Evolutionary conservation across 2,888 invertebrate species (phyloP).

Genomic region (Parnassius glacialis): DNA sequence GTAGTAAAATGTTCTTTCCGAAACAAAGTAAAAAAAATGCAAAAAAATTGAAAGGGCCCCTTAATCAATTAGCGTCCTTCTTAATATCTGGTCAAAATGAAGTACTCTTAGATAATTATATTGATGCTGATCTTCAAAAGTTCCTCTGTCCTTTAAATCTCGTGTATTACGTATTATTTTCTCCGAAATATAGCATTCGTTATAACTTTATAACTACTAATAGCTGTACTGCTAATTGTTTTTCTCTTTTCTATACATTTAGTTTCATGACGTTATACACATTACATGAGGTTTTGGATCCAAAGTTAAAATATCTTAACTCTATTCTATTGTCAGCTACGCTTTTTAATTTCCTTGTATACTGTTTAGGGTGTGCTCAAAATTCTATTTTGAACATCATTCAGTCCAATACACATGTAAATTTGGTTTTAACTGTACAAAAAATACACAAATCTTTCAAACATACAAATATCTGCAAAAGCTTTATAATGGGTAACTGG

Average conservation of each 20-base stretch:
- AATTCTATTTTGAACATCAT: neutral
- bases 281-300: neutral
- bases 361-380: neutral
- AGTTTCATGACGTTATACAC: neutral
- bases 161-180: neutral
- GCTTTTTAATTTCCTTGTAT: neutral
- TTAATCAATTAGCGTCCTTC: too few relatives aligned
- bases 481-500: neutral
- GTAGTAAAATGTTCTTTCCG: too few relatives aligned
- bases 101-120: slow-evolving; percentile 5
- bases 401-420: slow-evolving; percentile 1
- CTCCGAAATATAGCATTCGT: slow-evolving; percentile 10
- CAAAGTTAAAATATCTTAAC: neutral
- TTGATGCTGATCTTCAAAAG: slow-evolving; percentile 3
- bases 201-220: slow-evolving; percentile 14
- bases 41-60: too few relatives aligned
- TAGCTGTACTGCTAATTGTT: neutral
- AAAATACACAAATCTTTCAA: neutral
- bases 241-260: neutral
- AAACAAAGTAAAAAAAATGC: too few relatives aligned
- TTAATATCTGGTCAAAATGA: neutral
- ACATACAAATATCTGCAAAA: neutral
- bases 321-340: neutral
- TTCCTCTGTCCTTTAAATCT: slow-evolving; percentile 14
- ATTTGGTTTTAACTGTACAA: slow-evolving; percentile 5